Conservation (phyloP, 2,888 invertebrate species). For the Drosophila lutescens region DNA sequence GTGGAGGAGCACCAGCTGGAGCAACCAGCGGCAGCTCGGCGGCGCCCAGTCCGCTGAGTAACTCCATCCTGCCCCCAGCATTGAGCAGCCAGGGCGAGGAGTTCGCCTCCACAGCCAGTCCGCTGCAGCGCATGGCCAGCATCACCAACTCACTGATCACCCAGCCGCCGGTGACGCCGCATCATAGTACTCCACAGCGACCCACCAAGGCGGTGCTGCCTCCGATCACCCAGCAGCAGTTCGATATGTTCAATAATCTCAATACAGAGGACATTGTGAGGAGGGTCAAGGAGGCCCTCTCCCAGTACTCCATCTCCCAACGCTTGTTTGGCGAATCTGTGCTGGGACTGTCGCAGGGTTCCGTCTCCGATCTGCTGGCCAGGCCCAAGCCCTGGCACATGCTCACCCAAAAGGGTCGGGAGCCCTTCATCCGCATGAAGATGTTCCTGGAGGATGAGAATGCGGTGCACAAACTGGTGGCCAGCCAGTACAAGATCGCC, state of each 20-base stretch:
- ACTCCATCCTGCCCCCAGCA: constrained; percentile 93
- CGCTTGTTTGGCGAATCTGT: constrained; percentile 99
- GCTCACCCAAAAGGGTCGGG: constrained; percentile 98
- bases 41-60: constrained; percentile 93
- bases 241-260: constrained; percentile 98
- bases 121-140: constrained; percentile 98
- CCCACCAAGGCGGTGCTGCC: constrained; percentile 98
- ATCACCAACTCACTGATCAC: constrained; percentile 98
- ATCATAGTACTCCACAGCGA: constrained; percentile 92
- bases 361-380: constrained; percentile 98
- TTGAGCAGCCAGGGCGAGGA: constrained; percentile 91
- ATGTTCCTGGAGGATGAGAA: constrained; percentile 98
- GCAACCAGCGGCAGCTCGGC: constrained; percentile 87
- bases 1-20: not conserved
- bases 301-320: constrained; percentile 98
- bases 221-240: constrained; percentile 99
- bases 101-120: constrained; percentile 94
- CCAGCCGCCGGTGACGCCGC: constrained; percentile 93
- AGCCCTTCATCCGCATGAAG: constrained; percentile 99
- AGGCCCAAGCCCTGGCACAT: constrained; percentile 99
- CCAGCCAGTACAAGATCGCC: constrained; percentile 98
- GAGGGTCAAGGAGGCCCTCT: constrained; percentile 96
- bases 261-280: constrained; percentile 99
- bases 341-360: constrained; percentile 97
- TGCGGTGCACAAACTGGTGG: constrained; percentile 96